Percentiles rank a stretch among this genome's conserved stretches.
phyloP scores from a whole-genome alignment of 2,888 invertebrate genomes.

The Scaptodrosophila latifasciaeformis region DNA sequence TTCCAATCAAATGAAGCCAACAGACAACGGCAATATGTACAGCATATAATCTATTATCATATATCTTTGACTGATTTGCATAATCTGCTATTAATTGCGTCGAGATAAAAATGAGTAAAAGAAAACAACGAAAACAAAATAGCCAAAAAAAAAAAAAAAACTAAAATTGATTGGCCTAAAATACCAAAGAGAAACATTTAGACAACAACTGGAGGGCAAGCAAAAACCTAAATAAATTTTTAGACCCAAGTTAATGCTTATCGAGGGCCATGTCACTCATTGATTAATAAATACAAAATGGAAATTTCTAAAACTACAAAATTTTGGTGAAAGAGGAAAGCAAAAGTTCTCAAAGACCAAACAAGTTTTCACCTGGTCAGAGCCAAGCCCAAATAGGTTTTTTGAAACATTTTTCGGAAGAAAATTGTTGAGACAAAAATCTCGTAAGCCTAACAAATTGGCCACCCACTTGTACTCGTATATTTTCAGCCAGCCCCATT shows the following conservation, averaged over 20 bases:
- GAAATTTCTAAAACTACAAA: no score
- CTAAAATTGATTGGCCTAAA: conserved; percentile 59
- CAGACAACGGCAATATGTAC: conserved; percentile 30
- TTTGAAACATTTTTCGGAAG: no score
- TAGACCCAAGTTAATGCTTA: background rate
- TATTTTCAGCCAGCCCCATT: no score
- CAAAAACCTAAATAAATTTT: background rate
- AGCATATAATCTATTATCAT: conserved; percentile 28
- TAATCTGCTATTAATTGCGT: conserved; percentile 71
- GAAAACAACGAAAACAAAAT: no score
- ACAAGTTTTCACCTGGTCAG: no score
- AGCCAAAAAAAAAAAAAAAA: no score
- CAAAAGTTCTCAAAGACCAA: no score
- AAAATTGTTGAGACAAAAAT: no score
- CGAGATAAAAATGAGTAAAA: conserved; percentile 50
- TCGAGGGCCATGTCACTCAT: conserved; percentile 39
- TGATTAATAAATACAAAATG: conserved; percentile 64
- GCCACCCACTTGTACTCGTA: no score
- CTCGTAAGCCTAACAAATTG: no score
- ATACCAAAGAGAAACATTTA: conserved; percentile 53
- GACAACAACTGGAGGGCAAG: conserved; percentile 39
- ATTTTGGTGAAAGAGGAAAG: no score
- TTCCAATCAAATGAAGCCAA: conserved; percentile 3
- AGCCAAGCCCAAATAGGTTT: no score
- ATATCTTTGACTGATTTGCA: conserved; percentile 57